Conservation (phyloP, 2,113 vertebrate genomes). For the Chionis minor region DNA sequence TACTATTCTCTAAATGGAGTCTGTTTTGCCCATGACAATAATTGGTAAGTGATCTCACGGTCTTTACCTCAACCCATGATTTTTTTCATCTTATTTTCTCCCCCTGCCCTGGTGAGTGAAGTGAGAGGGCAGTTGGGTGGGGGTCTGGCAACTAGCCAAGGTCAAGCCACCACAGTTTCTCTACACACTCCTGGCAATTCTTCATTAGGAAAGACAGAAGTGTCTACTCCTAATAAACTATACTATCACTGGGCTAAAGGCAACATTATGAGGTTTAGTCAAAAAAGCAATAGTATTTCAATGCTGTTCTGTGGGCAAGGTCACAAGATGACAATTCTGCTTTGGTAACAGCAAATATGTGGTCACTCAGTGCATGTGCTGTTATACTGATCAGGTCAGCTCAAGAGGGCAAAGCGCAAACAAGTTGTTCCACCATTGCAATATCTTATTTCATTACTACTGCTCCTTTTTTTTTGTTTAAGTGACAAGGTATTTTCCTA, state of each 20-base stretch:
- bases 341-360: neutral
- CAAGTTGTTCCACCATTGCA: neutral
- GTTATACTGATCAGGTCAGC: neutral
- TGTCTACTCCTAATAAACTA: neutral
- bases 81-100: neutral
- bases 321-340: neutral
- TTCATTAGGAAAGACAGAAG: neutral
- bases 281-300: neutral
- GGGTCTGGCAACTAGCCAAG: neutral
- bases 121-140: neutral
- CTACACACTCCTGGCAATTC: fast-evolving
- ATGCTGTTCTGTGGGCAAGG: neutral
- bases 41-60: neutral
- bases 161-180: neutral
- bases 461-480: neutral
- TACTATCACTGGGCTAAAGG: neutral
- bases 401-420: neutral
- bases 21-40: neutral
- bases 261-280: neutral
- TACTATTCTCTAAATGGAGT: neutral
- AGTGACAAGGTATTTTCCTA: neutral
- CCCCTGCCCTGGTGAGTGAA: neutral
- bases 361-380: neutral
- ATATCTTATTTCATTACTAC: neutral
- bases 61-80: neutral